phyloP scores from a whole-genome alignment of 64 coral and sea anemone genomes.

The Cladopsammia gracilis region DNA sequence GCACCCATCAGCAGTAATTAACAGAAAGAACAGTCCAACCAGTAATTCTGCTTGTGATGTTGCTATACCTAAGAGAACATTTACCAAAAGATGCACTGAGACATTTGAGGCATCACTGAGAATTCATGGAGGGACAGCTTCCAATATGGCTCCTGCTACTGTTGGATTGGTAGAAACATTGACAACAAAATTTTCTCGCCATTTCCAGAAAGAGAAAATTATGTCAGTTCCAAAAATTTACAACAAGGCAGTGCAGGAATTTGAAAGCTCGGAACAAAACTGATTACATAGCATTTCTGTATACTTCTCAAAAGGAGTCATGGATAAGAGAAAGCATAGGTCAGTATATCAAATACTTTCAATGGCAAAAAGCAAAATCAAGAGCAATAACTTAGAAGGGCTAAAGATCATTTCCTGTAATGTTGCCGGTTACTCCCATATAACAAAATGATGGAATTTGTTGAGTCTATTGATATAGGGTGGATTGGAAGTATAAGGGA shows the following conservation, averaged over 20 bases:
- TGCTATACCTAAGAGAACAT: conserved; percentile 44
- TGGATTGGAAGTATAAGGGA: conserved; percentile 49
- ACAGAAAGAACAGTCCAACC: conserved; percentile 53
- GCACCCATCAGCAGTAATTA: conserved; percentile 48
- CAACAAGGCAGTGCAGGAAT: conserved; percentile 53
- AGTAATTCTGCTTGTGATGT: conserved; percentile 34
- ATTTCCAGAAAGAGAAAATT: conserved; percentile 74
- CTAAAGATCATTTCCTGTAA: conserved; percentile 70
- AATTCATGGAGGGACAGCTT: conserved; percentile 72
- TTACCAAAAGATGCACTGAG: conserved; percentile 23
- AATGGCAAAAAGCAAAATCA: conserved; percentile 65
- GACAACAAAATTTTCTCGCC: conserved; percentile 45
- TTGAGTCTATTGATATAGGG: conserved; percentile 65
- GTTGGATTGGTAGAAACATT: conserved; percentile 78
- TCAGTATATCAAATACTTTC: conserved; percentile 39
- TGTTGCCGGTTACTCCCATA: conserved; percentile 61
- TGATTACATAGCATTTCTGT: conserved; percentile 62
- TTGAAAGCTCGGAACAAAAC: conserved; percentile 67
- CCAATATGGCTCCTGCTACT: conserved; percentile 53
- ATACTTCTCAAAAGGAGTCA: conserved; percentile 81
- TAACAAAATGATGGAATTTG: conserved; percentile 72
- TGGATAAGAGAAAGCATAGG: conserved; percentile 75
- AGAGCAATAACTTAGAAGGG: conserved; percentile 61
- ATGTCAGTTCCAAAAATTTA: conserved; percentile 79
- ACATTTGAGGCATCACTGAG: conserved; percentile 67